A percentile compares a stretch with the other conserved stretches of the same genome.
These are phyloP conservation scores for Drymonia ruficornis DNA, from an alignment of 2,888 invertebrate species.

Conservation along the genomic window DNA sequence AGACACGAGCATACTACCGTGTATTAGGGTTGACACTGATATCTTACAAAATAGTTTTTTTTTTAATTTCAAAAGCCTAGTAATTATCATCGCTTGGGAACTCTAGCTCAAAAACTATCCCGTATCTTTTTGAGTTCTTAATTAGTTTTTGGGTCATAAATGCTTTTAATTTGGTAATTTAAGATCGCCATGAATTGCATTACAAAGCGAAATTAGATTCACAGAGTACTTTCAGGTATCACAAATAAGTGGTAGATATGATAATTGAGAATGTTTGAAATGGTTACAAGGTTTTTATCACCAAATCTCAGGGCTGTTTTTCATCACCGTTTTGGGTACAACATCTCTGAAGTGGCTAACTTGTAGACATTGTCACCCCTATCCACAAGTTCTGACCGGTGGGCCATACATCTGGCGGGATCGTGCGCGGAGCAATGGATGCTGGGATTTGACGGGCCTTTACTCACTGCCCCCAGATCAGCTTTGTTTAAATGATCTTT, in stretches of 20 bases:
- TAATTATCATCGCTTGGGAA: too few relatives aligned
- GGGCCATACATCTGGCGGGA: slow-evolving; percentile 72
- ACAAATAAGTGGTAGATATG: too few relatives aligned
- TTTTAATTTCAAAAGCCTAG: background rate
- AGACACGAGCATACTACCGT: slow-evolving; percentile 23
- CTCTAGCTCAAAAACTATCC: background rate
- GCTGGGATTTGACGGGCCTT: slow-evolving; percentile 74
- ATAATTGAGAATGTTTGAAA: too few relatives aligned
- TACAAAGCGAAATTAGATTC: too few relatives aligned
- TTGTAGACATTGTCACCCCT: slow-evolving; percentile 4
- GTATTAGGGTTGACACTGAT: background rate
- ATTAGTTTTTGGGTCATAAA: background rate
- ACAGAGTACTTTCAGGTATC: too few relatives aligned
- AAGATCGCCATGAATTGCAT: too few relatives aligned
- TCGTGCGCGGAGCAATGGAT: slow-evolving; percentile 74
- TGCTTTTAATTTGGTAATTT: background rate
- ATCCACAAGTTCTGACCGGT: slow-evolving; percentile 12
- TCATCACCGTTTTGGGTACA: background rate
- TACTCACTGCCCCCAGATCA: slow-evolving; percentile 60
- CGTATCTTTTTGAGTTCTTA: background rate
- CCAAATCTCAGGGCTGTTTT: too few relatives aligned
- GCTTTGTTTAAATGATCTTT: slow-evolving; percentile 72
- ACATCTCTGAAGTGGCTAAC: background rate
- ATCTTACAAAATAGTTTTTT: background rate
- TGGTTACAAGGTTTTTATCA: background rate